phyloP scores from a whole-genome alignment of 92 coral and sea anemone genomes.

The Porites cylindrica region DNA sequence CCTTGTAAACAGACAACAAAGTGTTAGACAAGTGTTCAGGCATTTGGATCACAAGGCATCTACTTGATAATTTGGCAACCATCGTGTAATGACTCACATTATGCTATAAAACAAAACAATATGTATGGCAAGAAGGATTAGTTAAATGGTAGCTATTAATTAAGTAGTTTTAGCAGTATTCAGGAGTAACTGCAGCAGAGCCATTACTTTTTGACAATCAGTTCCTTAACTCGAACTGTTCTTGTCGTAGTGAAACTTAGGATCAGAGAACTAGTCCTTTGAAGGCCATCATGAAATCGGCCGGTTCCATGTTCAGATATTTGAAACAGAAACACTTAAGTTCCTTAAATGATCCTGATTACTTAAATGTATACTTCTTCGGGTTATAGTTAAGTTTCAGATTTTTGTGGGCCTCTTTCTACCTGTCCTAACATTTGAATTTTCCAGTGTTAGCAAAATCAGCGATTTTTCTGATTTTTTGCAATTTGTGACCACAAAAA shows the following conservation, averaged over 20 bases:
- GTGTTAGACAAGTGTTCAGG: not conserved
- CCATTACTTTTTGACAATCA: conserved; percentile 28
- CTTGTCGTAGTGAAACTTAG: conserved; percentile 19
- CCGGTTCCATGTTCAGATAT: conserved; percentile 27
- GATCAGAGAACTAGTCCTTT: conserved; percentile 28
- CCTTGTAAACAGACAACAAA: conserved; percentile 19
- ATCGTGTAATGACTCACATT: too few species aligned
- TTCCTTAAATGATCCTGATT: conserved; percentile 11
- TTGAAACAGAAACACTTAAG: conserved; percentile 16
- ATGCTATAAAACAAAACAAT: too few species aligned
- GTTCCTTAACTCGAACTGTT: conserved; percentile 34
- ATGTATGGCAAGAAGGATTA: too few species aligned
- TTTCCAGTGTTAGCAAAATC: too few species aligned
- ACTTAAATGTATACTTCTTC: conserved; percentile 12
- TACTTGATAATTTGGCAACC: too few species aligned
- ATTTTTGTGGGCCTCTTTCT: too few species aligned
- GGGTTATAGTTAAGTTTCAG: not conserved
- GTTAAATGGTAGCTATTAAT: too few species aligned
- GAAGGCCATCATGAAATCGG: not conserved
- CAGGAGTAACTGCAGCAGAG: conserved; percentile 23
- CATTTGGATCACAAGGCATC: not conserved
- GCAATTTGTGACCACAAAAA: too few species aligned
- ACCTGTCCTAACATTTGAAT: too few species aligned
- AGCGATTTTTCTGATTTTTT: too few species aligned
- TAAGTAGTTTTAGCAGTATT: conserved; percentile 13